A percentile compares a stretch with the other conserved stretches of the same genome.
These are phyloP conservation scores for Drosophila merina DNA, from an alignment of 2,888 invertebrate species.

Conservation along the genomic window DNA sequence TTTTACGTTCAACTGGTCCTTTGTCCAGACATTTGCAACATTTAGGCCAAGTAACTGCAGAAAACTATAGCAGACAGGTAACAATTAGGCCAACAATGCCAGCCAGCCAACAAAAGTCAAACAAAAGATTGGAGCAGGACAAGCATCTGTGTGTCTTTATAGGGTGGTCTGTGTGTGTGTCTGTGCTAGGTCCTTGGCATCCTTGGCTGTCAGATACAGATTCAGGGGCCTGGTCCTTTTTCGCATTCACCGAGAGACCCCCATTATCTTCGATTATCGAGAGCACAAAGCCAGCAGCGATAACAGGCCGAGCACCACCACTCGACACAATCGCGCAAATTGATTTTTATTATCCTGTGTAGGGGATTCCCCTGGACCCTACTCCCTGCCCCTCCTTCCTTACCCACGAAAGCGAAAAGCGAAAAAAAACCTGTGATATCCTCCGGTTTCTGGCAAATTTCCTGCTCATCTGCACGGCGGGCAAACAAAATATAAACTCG, in stretches of 20 bases:
- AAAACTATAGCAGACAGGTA: conserved; percentile 44
- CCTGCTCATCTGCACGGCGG: conserved; percentile 47
- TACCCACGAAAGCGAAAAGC: not conserved
- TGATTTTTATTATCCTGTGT: conserved; percentile 52
- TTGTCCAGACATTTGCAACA: conserved; percentile 25
- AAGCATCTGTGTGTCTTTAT: not conserved
- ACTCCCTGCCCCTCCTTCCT: not conserved
- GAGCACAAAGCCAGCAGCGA: conserved; percentile 27
- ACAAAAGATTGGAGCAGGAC: conserved; percentile 16
- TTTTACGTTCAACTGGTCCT: not conserved
- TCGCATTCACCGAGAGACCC: conserved; percentile 20
- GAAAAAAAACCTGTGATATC: not conserved
- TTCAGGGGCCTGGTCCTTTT: conserved; percentile 14
- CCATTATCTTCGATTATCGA: conserved; percentile 40
- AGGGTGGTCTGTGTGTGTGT: not conserved
- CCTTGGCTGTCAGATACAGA: conserved; percentile 42
- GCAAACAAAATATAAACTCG: conserved; percentile 47
- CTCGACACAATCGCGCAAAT: conserved; percentile 48
- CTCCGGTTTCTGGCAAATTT: conserved; percentile 46
- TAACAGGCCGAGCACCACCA: conserved; percentile 17
- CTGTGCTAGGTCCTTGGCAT: conserved; percentile 33
- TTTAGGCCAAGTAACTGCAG: conserved; percentile 19
- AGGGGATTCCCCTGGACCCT: not conserved
- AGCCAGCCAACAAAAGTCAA: conserved; percentile 18
- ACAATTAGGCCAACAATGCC: conserved; percentile 48